Percentiles rank a stretch among this genome's conserved stretches.
Conservation (phyloP, 1,140 invertebrate genomes). For the Andrena cerasifolii region DNA sequence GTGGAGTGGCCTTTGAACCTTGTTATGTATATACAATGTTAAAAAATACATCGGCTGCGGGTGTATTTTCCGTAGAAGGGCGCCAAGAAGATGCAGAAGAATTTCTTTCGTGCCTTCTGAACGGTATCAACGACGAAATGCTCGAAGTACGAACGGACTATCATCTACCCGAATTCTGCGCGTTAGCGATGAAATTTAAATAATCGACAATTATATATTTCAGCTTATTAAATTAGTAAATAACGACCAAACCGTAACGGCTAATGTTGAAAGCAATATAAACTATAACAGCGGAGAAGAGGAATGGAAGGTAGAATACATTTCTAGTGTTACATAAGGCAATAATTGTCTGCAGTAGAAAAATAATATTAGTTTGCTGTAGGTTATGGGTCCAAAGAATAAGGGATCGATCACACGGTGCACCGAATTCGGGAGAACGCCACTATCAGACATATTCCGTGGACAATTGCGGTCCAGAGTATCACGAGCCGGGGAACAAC, state of each 20-base stretch:
- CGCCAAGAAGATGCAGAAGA: conserved; percentile 98
- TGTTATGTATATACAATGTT: conserved; percentile 92
- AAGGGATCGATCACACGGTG: conserved; percentile 92
- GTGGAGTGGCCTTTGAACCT: conserved; percentile 90
- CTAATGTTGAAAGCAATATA: conserved; percentile 71
- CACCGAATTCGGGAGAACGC: conserved; percentile 92
- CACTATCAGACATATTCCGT: conserved; percentile 95
- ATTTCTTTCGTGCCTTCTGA: conserved; percentile 95
- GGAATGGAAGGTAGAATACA: conserved; percentile 83
- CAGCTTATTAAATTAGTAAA: conserved; percentile 88
- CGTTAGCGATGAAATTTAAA: neutral
- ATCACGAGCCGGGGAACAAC: conserved; percentile 88
- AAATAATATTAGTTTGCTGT: conserved; percentile 30
- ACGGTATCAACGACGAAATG: conserved; percentile 98
- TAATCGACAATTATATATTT: conserved; percentile 66
- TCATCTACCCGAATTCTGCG: conserved; percentile 23
- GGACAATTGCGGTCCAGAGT: conserved; percentile 94
- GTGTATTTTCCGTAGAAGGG: conserved; percentile 89
- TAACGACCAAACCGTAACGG: conserved; percentile 74
- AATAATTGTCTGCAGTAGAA: neutral
- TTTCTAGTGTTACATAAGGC: neutral
- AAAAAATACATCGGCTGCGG: conserved; percentile 87
- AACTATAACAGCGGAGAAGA: conserved; percentile 84
- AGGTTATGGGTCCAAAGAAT: conserved; percentile 93
- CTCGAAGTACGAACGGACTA: conserved; percentile 85